A percentile compares a stretch with the other conserved stretches of the same genome.
phyloP scores from a whole-genome alignment of 92 coral and sea anemone species.

The Porites cylindrica region DNA sequence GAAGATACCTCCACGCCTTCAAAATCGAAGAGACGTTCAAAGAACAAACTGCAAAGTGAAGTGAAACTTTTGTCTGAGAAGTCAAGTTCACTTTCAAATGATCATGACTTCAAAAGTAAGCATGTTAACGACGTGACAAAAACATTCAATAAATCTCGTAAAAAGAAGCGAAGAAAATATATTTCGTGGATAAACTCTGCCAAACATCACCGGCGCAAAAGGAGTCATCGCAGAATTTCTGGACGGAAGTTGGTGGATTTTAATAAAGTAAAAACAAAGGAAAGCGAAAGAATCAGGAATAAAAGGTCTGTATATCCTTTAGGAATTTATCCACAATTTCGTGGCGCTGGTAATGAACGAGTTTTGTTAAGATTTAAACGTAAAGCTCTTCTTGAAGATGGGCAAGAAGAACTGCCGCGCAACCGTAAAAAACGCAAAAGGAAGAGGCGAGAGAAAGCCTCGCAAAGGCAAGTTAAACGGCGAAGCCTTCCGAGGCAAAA shows the following conservation, averaged over 20 bases:
- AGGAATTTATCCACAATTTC: background rate
- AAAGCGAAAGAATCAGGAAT: background rate
- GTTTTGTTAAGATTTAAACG: conserved; percentile 66
- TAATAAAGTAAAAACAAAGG: background rate
- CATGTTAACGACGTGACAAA: background rate
- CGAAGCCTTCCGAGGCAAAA: conserved; percentile 16
- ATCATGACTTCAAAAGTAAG: conserved; percentile 8
- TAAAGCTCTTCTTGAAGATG: conserved; percentile 31
- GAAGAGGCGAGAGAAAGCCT: background rate
- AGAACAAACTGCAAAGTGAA: background rate
- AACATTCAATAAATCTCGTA: background rate
- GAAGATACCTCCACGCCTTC: background rate
- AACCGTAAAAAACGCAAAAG: background rate
- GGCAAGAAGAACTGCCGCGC: background rate
- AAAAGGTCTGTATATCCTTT: background rate
- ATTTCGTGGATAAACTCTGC: background rate
- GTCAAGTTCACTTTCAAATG: background rate
- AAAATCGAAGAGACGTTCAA: background rate
- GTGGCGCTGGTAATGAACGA: conserved; percentile 22
- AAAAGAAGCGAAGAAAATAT: conserved; percentile 32
- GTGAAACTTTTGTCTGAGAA: background rate
- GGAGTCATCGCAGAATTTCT: background rate
- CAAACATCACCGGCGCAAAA: background rate
- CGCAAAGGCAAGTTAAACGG: background rate
- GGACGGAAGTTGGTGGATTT: background rate